Percentiles rank a stretch among this genome's conserved stretches.
Conservation (phyloP, 1,140 invertebrate species). For the Eupristina koningsbergeri region DNA sequence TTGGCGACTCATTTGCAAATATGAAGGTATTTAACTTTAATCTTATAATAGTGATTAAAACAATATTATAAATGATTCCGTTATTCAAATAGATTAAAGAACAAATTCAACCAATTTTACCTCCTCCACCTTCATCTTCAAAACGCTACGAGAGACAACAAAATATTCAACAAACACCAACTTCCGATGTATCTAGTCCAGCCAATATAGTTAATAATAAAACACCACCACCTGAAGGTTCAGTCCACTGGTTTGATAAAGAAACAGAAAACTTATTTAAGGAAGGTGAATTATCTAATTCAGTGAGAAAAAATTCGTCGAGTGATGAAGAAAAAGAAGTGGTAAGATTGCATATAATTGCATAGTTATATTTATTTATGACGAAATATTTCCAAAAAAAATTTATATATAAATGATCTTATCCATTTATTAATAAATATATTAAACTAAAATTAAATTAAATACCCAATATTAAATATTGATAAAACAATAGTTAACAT, state of each 20-base stretch:
- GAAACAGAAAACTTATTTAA: constrained; percentile 73
- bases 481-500: neutral
- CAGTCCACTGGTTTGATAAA: constrained; percentile 73
- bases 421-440: too few relatives aligned
- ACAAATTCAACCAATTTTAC: constrained; percentile 71
- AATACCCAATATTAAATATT: neutral
- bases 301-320: constrained; percentile 56
- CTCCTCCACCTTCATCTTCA: constrained; percentile 78
- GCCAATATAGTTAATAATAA: constrained; percentile 66
- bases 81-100: constrained; percentile 41
- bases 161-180: constrained; percentile 63
- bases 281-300: constrained; percentile 65
- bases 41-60: neutral
- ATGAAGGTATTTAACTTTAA: constrained; percentile 72
- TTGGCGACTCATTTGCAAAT: constrained; percentile 86
- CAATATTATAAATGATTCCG: neutral
- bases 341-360: constrained; percentile 57
- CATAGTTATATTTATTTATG: too few relatives aligned
- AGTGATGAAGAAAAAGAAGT: constrained; percentile 63
- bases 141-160: constrained; percentile 68
- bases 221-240: constrained; percentile 69
- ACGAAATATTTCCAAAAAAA: too few relatives aligned
- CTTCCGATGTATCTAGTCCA: constrained; percentile 67
- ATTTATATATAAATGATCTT: too few relatives aligned
- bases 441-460: too few relatives aligned